Base-by-base conservation (phyloP, 2,113 vertebrate species). In the Cygnus buccinator region DNA sequence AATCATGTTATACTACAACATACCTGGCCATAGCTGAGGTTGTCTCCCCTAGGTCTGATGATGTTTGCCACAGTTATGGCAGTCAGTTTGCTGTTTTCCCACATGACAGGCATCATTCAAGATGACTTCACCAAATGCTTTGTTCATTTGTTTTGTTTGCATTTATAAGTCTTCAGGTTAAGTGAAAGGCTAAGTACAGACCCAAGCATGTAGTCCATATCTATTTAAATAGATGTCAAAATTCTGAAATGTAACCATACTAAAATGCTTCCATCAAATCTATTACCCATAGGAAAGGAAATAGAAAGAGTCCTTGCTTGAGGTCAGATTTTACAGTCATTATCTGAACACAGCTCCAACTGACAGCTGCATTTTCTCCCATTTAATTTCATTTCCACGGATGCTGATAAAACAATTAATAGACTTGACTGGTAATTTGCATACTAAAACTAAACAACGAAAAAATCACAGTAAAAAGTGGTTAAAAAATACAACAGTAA, bases 121-220 rank as follows among this genome's bases (percentile, higher is more conserved):
- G 13, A 68, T 54, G 3, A 83, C 48, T 89, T 84, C 43, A 73
- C 50, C 12, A 48, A 76, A 68, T 31, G 84, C 31, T 70, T 66
- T 89, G 70, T 66, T 96, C 80, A 87, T 92, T 79, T 89, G 37
- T 70, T 90, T 91, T 84, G 77, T 68, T 90, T 68, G 70, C 31
- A n/a, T 83, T 91, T 31, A 0, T 41, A 89, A 89, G 70, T 90
- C 83, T 84, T 54, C 76, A 57, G 88, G 88, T 92, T 96, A 97
- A 94, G 54, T 79, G 86, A 94, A 93, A 94, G 73, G 85, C 80
- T 91, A 93, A 96, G 44, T 25, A 91, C 25, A 89, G 77, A 94
- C 70, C 78, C 35, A 72, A 92, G 80, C 58, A 87, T 0, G 0
- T 66, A 93, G 89, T 95, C 94, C 6, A 3, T 31, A 87, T 75